Base-by-base conservation (phyloP, 2,888 invertebrate species). In the Apamea epomidion region DNA sequence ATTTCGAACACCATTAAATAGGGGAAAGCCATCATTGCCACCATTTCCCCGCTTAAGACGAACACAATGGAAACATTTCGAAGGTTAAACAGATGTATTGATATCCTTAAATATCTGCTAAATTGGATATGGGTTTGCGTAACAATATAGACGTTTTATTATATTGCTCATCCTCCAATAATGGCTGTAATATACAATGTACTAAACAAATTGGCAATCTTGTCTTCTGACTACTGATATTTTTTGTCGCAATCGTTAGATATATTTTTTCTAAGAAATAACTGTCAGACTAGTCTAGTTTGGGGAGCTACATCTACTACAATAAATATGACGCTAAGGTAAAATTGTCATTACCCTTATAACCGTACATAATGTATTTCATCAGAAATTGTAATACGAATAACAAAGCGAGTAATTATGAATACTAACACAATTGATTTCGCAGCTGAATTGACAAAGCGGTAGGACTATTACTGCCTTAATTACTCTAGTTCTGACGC, bases 1-100 rank as follows among this genome's bases (percentile, higher is more conserved):
- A 92, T 94, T 93, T 88, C 90, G 80, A 89, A 91, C 88, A 83
- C 93, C 92, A 93, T 94, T 93, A 94, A 91, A 89, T 89, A 91
- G 80, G 90, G 91, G 85, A 92, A 90, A 90, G 91, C 91, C 90
- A 91, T 93, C 92, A 92, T 92, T 92, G 92, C 90, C 90, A 90
- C 93, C 91, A 92, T 93, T 93, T 90, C 89, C 84, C 86, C 89
- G 87, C 90, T 90, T 87, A 91, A 91, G 91, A 89, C 81, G 89
- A 87, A 91, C 91, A 92, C 89, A 93, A 92, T 91, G 86, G 89
- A 82, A 86, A 82, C 90, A 89, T 91, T 92, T 90, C 87, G 82
- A 85, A 88, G 85, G 90, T 87, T 88, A 89, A 89, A 88, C 85
- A 88, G 78, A 90, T 89, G 88, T 87, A 88, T 86, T 75, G 69